Evolutionary conservation across 2,113 vertebrate species (phyloP).

Genomic region (Poicephalus meyeri): DNA sequence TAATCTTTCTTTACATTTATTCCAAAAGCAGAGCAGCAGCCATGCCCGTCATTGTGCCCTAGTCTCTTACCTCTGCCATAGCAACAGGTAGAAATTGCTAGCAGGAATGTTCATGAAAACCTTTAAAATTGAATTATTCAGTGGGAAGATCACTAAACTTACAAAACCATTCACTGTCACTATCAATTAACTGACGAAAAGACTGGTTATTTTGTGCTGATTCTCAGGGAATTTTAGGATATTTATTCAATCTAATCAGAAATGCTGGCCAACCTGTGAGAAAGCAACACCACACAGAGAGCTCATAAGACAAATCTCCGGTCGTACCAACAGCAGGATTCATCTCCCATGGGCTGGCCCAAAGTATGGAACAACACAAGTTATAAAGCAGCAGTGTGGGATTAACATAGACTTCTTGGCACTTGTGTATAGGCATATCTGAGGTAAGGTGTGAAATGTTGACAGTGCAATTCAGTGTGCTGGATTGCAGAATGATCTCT

Average conservation of each 20-base stretch:
- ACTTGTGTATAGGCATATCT: background rate
- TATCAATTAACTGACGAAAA: background rate
- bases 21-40: background rate
- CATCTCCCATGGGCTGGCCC: background rate
- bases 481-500: background rate
- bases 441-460: background rate
- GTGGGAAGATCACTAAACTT: background rate
- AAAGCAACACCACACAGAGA: background rate
- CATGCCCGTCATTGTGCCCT: background rate
- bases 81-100: background rate
- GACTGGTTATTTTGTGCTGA: fast-evolving
- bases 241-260: background rate
- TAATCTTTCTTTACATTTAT: background rate
- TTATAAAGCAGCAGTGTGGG: background rate
- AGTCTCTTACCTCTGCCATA: background rate
- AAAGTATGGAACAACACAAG: background rate
- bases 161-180: background rate
- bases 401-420: background rate
- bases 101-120: background rate
- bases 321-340: background rate
- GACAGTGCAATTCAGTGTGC: background rate
- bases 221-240: background rate
- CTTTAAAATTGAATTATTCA: background rate
- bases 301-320: background rate
- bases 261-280: background rate